Base-by-base conservation (phyloP, 2,113 vertebrate genomes). In the Sapayoa aenigma region DNA sequence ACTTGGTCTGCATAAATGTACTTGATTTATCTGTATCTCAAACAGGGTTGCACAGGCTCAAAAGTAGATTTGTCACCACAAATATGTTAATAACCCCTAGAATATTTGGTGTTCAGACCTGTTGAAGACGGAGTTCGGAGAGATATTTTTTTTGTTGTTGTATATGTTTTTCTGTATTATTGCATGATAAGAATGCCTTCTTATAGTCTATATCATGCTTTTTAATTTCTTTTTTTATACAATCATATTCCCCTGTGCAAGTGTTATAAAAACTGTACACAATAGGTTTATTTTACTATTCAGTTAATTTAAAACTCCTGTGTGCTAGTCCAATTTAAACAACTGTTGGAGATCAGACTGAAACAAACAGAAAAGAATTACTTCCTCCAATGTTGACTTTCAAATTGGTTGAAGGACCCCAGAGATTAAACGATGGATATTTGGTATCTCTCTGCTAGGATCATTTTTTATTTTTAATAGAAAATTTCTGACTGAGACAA, bases 401-500 rank as follows among this genome's bases (percentile, higher is more conserved):
- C 95, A 98, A 97, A 97, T 97, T 96, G 96, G 87, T 88, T 89
- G 91, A 96, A 94, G 58, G 69, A 74, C 95, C 90, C 96, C 83
- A 91, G 96, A 97, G 96, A 97, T 93, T 96, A 95, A 93, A 96
- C 12, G 15, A 91, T 93, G 63, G 87, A 94, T 95, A 84, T 81
- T 94, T 91, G 84, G 73, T 93, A 79, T 96, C 82, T 96, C 93
- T 93, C 94, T 95, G 72, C 92, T 94, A 97, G 90, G 66, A 93
- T 93, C 30, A 63, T 96, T 96, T 97, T 95, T 96, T 95, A 95
- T 96, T 97, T 98, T 97, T 97, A 98, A 97, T 97, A 97, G 96
- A 97, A 97, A 97, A 94, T 87, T 97, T 97, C 96, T 97, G 95
- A 96, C 95, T 88, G 93, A 97, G 94, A 97, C 88, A 94, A 94